Conservation (phyloP, 1,140 invertebrate genomes). For the Steinernema khuongi region DNA sequence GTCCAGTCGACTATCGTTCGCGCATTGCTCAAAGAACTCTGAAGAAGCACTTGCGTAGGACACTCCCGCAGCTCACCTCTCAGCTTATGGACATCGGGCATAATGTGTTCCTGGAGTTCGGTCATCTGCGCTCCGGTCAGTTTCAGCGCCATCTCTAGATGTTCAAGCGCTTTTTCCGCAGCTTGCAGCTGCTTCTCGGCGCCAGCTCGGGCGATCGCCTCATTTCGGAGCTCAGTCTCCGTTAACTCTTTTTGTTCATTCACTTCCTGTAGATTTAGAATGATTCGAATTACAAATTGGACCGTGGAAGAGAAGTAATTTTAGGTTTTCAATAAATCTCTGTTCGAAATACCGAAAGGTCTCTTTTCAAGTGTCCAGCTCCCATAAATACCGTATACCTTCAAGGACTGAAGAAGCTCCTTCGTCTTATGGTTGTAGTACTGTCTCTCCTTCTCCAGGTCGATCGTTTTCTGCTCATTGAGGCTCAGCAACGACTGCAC, state of each 20-base stretch:
- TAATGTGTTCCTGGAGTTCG: constrained; percentile 46
- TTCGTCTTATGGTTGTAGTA: constrained; percentile 41
- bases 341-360: background rate
- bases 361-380: too few relatives aligned
- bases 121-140: constrained; percentile 49
- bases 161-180: constrained; percentile 44
- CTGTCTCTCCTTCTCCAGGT: constrained; percentile 40
- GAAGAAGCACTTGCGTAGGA: constrained; percentile 27
- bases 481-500: constrained; percentile 33
- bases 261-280: constrained; percentile 39
- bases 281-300: background rate
- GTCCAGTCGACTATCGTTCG: constrained; percentile 59
- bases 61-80: constrained; percentile 30
- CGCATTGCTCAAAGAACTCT: constrained; percentile 61
- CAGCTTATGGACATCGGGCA: constrained; percentile 47
- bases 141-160: constrained; percentile 48
- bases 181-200: constrained; percentile 49
- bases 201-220: constrained; percentile 45
- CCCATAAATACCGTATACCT: too few relatives aligned
- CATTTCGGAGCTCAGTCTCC: constrained; percentile 47
- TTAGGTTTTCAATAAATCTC: background rate
- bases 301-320: background rate
- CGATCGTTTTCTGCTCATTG: constrained; percentile 38
- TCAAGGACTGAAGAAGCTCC: constrained; percentile 29
- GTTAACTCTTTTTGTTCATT: constrained; percentile 52